Evolutionary conservation across 2,888 invertebrate genomes (phyloP).

Genomic region (Agonopterix heracliana): DNA sequence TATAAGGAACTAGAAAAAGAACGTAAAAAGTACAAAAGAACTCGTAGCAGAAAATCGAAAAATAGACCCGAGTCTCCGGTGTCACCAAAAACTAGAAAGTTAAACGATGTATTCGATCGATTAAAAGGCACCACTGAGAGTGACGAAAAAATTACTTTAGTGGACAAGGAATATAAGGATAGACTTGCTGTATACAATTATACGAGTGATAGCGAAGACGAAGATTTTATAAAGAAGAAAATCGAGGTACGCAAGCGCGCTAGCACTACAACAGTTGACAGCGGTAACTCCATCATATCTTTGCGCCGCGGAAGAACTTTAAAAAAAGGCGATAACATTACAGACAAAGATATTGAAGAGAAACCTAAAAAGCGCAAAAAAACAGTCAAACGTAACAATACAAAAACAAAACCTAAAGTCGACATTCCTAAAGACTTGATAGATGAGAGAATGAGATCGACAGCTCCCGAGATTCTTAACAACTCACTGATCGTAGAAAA

Average conservation of each 20-base stretch:
- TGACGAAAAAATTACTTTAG: conserved; percentile 30
- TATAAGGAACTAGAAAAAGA: conserved; percentile 55
- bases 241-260: conserved; percentile 25
- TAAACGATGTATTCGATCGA: conserved; percentile 46
- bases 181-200: conserved; percentile 44
- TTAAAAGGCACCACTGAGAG: conserved; percentile 37
- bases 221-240: conserved; percentile 42
- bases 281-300: conserved; percentile 23
- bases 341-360: conserved; percentile 17
- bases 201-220: conserved; percentile 56
- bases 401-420: conserved; percentile 11
- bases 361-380: conserved; percentile 14
- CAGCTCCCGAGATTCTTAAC: conserved; percentile 31
- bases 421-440: conserved; percentile 23
- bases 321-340: conserved; percentile 20
- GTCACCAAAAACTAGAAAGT: conserved; percentile 41
- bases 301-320: conserved; percentile 18
- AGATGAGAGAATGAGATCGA: conserved; percentile 51
- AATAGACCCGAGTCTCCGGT: conserved; percentile 11
- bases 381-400: conserved; percentile 17
- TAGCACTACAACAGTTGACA: conserved; percentile 25
- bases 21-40: conserved; percentile 29
- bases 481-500: conserved; percentile 35
- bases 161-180: conserved; percentile 21
- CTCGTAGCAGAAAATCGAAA: conserved; percentile 26